Evolutionary conservation across 2,797 vertebrate genomes (phyloP), one percentile per base, ranked within the genome.

Genomic region (Florisuga fusca): DNA sequence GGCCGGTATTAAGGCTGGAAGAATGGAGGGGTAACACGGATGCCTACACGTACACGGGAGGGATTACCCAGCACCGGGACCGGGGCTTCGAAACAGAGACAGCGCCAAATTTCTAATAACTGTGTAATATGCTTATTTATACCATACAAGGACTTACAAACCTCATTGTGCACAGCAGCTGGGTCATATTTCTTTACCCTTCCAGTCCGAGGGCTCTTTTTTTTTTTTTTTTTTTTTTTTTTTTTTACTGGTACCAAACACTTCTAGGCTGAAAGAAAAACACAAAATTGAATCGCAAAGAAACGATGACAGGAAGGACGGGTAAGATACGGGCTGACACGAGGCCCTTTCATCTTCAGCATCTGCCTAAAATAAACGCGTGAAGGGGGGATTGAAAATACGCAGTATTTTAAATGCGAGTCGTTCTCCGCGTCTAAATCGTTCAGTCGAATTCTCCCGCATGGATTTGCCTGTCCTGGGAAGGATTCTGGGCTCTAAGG

Each of bases 71-170:
- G 82, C 92, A 87, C 74, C 94, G 21, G 21, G 76, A 83, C 43
- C 2, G 85, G 85, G 71, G 66, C 81, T 95, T 55, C 92, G 88
- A 92, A 77, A 89, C 64, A 81, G 79, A 53, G 87, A 86, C 83
- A 85, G 83, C 61, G 94, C 95, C 96, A 96, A 81, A 94, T 89
- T 90, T 89, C 93, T 93, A 94, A 87, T 94, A 94, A 95, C 83
- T 83, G 43, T 93, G 96, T 94, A 94, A 96, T 94, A 89, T 85
- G 87, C 93, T 96, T 90, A 95, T 96, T 95, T 96, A 95, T 96
- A 96, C 96, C 94, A 84, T 94, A 96, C 94, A 97, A 95, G 95
- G 96, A 90, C 94, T 94, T 94, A 95, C 91, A 87, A 94, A 96
- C 95, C 94, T 96, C 94, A 85, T 80, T 87, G 95, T 91, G 94